Evolutionary conservation across 2,113 vertebrate genomes (phyloP).

Genomic region (Cheirogaleus medius): DNA sequence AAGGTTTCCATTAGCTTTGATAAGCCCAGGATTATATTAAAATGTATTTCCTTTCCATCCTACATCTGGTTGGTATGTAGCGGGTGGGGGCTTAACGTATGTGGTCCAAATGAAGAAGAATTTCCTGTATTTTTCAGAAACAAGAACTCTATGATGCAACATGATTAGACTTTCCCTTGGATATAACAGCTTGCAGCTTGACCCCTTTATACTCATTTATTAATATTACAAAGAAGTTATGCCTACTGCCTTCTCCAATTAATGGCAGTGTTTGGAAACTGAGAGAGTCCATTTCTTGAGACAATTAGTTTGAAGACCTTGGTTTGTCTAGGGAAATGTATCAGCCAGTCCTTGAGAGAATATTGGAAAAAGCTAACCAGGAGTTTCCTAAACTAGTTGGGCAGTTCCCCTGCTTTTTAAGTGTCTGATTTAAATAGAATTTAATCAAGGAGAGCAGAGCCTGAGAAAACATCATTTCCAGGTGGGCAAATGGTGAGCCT

Average conservation of each 20-base stretch:
- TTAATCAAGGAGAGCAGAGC: slow-evolving; percentile 80
- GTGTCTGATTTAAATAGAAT: slow-evolving; percentile 72
- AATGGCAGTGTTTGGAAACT: not conserved
- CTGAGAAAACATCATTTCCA: slow-evolving; percentile 74
- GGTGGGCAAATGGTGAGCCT: slow-evolving; percentile 77
- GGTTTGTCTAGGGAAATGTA: not conserved
- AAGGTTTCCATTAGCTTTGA: not conserved
- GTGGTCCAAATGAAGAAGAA: not conserved
- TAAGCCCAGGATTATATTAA: not conserved
- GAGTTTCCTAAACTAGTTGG: slow-evolving; percentile 28
- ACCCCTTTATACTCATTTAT: not conserved
- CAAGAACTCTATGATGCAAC: not conserved
- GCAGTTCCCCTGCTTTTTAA: slow-evolving; percentile 76
- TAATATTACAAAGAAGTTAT: not conserved
- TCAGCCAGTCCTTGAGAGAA: not conserved
- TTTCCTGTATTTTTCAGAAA: not conserved
- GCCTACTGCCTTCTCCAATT: not conserved
- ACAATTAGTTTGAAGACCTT: not conserved
- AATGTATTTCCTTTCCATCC: not conserved
- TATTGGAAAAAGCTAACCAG: not conserved
- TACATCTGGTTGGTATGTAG: not conserved
- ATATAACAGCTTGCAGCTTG: not conserved
- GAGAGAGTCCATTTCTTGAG: not conserved
- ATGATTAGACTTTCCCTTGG: not conserved
- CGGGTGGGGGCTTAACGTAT: not conserved